Evolutionary conservation across 2,888 invertebrate genomes (phyloP).

Genomic region (Microctonus aethiopoides): DNA sequence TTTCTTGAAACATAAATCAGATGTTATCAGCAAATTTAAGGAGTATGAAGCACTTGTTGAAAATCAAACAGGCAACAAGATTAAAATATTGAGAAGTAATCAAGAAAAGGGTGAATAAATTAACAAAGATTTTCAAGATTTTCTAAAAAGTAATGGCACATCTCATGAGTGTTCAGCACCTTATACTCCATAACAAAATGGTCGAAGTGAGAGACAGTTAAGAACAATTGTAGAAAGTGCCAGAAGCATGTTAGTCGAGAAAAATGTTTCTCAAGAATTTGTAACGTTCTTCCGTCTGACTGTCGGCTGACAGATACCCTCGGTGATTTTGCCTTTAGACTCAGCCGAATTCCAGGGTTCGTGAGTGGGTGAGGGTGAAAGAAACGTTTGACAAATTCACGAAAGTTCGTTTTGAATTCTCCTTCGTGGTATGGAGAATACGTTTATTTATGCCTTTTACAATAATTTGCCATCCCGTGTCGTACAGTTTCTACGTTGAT

Average conservation of each 20-base stretch:
- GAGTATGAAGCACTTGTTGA: constrained; percentile 34
- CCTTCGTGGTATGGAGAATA: too few species aligned
- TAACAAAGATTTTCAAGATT: constrained; percentile 35
- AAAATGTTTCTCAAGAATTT: constrained; percentile 27
- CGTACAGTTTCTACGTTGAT: too few species aligned
- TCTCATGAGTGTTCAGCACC: constrained; percentile 44
- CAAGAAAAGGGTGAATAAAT: constrained; percentile 38
- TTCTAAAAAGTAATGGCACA: constrained; percentile 37
- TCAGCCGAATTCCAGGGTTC: too few species aligned
- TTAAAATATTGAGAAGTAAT: constrained; percentile 22
- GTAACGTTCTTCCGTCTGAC: too few species aligned
- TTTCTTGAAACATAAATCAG: constrained; percentile 34
- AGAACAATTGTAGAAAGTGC: constrained; percentile 49
- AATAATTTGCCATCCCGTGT: too few species aligned
- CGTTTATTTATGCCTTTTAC: too few species aligned
- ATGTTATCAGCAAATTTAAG: constrained; percentile 35
- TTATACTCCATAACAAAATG: constrained; percentile 52
- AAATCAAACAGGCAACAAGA: constrained; percentile 33
- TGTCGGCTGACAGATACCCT: too few species aligned
- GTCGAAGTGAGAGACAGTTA: constrained; percentile 48
- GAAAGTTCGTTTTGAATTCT: too few species aligned
- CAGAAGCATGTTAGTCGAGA: constrained; percentile 45
- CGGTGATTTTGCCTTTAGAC: too few species aligned
- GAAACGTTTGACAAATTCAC: too few species aligned
- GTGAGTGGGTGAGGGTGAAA: too few species aligned